Conservation (phyloP, 2,797 vertebrate genomes). For the Erethizon dorsatum region DNA sequence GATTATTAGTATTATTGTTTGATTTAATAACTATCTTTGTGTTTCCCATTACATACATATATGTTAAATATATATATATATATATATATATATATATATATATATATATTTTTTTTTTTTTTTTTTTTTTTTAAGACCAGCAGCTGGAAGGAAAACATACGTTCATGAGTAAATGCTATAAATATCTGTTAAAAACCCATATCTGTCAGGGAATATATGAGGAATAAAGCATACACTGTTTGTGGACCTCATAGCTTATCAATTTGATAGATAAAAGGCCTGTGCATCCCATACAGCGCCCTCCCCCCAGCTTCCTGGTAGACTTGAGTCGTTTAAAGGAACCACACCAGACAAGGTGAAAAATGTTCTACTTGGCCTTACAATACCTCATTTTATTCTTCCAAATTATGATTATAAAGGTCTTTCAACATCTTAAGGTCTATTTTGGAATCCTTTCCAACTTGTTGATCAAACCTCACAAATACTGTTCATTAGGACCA, state of each 20-base stretch:
- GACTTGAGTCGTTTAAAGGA: not conserved
- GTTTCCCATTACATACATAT: not conserved
- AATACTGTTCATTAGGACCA: not conserved
- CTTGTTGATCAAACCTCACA: not conserved
- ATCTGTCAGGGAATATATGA: not conserved
- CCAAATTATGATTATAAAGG: not conserved
- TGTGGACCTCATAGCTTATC: not conserved
- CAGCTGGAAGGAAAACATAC: conserved; percentile 21
- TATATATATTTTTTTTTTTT: too few species aligned
- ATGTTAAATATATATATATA: not conserved
- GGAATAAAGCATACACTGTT: not conserved
- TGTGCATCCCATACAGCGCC: not conserved
- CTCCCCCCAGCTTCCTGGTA: not conserved
- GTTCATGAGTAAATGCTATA: conserved; percentile 27
- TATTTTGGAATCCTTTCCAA: not conserved
- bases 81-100: too few species aligned
- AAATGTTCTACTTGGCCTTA: not conserved
- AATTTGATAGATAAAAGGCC: not conserved
- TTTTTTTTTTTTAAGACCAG: not conserved
- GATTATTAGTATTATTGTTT: not conserved
- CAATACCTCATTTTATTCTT: not conserved
- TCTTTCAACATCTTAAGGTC: not conserved
- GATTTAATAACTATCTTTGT: not conserved
- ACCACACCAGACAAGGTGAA: not conserved
- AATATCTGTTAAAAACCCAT: conserved; percentile 53